Percentiles rank a stretch among this genome's conserved stretches.
Evolutionary conservation across 2,113 vertebrate genomes (phyloP).

Genomic region (Anoura caudifer): DNA sequence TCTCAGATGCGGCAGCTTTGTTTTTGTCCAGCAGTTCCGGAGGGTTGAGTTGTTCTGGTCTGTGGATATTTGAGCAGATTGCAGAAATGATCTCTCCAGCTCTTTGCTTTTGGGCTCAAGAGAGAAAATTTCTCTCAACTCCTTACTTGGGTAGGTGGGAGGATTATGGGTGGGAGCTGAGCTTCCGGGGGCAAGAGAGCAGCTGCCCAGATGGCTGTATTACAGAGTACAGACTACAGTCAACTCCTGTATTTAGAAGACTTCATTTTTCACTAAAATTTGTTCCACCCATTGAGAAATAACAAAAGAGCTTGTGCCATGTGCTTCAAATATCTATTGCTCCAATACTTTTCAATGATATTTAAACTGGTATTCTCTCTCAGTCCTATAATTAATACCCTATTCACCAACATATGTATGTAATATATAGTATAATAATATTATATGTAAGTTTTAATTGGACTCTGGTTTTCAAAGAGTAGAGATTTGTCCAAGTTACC

Average conservation of each 20-base stretch:
- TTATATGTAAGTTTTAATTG: background rate
- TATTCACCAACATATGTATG: background rate
- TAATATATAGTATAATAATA: background rate
- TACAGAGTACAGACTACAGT: constrained; percentile 8
- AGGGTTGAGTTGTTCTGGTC: background rate
- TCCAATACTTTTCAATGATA: constrained; percentile 35
- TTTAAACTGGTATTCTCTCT: constrained; percentile 30
- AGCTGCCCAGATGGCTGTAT: constrained; percentile 61
- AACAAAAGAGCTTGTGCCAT: constrained; percentile 66
- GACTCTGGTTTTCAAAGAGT: background rate
- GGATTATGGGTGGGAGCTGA: background rate
- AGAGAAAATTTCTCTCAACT: constrained; percentile 52
- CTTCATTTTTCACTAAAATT: constrained; percentile 50
- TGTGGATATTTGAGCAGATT: constrained; percentile 49
- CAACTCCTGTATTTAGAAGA: constrained; percentile 17
- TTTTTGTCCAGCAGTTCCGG: constrained; percentile 15
- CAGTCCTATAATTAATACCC: constrained; percentile 39
- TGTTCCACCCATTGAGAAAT: constrained; percentile 62
- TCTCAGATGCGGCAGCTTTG: background rate
- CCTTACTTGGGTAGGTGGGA: constrained; percentile 40
- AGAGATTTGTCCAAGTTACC: background rate
- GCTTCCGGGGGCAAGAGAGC: constrained; percentile 53
- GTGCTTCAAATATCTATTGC: constrained; percentile 63
- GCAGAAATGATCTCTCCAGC: constrained; percentile 35
- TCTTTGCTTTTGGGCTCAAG: constrained; percentile 29